Evolutionary conservation across 1,140 invertebrate genomes (phyloP).

Genomic region (Elysia chlorotica): DNA sequence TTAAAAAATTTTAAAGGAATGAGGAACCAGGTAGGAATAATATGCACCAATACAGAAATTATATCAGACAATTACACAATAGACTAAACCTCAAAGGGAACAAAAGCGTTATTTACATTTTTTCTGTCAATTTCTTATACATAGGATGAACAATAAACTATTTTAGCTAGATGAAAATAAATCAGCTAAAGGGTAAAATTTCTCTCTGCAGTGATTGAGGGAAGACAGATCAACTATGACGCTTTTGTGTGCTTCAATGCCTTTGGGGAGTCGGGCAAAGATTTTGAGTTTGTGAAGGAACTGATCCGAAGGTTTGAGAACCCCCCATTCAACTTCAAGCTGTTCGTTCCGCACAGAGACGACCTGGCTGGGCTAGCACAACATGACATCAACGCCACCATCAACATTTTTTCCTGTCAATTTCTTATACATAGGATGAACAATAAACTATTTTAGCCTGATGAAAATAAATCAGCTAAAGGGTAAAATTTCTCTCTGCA

Average conservation of each 20-base stretch:
- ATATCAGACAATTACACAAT: too few relatives aligned
- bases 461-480: not conserved
- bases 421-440: not conserved
- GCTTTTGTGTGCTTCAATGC: slow-evolving; percentile 61
- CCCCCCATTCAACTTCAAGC: slow-evolving; percentile 41
- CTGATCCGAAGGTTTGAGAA: slow-evolving; percentile 54
- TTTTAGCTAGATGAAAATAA: too few relatives aligned
- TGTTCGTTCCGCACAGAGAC: slow-evolving; percentile 58
- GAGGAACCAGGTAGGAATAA: too few relatives aligned
- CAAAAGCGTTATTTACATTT: too few relatives aligned
- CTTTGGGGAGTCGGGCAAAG: slow-evolving; percentile 26
- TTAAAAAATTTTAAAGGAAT: too few relatives aligned
- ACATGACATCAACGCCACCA: not conserved
- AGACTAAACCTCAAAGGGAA: too few relatives aligned
- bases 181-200: too few relatives aligned
- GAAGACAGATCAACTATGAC: slow-evolving; percentile 47
- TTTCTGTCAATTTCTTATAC: too few relatives aligned
- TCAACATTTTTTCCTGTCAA: not conserved
- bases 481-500: slow-evolving; percentile 22
- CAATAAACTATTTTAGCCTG: not conserved
- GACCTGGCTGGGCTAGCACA: slow-evolving; percentile 37
- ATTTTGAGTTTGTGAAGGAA: slow-evolving; percentile 55
- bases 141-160: too few relatives aligned
- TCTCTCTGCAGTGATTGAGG: slow-evolving; percentile 29
- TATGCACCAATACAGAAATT: too few relatives aligned